These are phyloP conservation scores for Indicator maculatus DNA, from an alignment of 2,113 vertebrate species.

Conservation along the genomic window DNA sequence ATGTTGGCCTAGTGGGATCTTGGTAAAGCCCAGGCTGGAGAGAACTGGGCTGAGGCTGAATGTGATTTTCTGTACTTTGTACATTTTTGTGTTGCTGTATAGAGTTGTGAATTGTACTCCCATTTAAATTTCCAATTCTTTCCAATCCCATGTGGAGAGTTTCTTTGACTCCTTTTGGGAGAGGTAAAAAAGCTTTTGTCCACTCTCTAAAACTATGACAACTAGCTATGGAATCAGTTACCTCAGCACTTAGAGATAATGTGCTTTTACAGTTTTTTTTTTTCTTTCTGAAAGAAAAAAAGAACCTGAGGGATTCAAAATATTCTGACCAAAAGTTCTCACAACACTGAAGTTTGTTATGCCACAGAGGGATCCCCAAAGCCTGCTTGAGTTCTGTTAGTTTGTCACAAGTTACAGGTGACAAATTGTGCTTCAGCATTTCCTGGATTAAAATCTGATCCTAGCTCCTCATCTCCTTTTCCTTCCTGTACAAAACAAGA, in stretches of 20 bases:
- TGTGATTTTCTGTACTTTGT: too few species aligned
- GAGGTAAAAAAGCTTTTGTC: too few species aligned
- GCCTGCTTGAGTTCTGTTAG: neutral
- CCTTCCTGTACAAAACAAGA: neutral
- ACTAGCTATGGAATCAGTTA: conserved; percentile 12
- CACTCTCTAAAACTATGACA: too few species aligned
- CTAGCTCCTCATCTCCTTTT: neutral
- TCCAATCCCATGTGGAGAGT: too few species aligned
- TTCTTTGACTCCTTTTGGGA: too few species aligned
- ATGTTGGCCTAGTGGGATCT: too few species aligned
- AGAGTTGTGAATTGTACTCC: too few species aligned
- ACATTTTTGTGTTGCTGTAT: too few species aligned
- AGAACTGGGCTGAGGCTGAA: too few species aligned
- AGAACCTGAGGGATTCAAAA: neutral
- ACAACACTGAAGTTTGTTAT: neutral
- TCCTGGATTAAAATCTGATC: neutral
- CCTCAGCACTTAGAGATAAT: neutral
- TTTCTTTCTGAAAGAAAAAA: neutral
- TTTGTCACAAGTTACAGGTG: neutral
- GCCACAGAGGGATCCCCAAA: neutral
- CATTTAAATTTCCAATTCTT: too few species aligned
- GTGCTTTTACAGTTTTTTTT: neutral
- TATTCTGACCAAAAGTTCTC: neutral
- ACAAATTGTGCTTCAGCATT: neutral
- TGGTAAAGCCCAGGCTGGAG: too few species aligned